Evolutionary conservation across 2,888 invertebrate species (phyloP).

Genomic region (Holacanthella duospinosa): DNA sequence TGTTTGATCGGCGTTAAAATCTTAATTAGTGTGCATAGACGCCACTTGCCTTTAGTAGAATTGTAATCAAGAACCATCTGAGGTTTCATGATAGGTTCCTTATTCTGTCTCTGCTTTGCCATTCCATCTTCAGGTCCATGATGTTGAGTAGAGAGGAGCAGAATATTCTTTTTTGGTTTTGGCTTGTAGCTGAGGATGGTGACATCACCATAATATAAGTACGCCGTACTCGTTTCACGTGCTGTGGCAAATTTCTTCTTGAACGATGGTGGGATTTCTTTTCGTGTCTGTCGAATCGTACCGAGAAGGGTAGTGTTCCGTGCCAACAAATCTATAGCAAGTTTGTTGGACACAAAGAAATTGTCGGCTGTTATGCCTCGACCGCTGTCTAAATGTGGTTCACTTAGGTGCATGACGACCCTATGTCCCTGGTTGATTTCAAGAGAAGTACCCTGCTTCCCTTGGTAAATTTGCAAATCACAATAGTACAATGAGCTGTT

Average conservation of each 20-base stretch:
- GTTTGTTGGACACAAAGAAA: not conserved
- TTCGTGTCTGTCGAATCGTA: not conserved
- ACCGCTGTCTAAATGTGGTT: not conserved
- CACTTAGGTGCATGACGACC: not conserved
- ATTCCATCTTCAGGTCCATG: not conserved
- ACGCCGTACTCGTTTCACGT: too few species aligned
- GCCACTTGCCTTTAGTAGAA: not conserved
- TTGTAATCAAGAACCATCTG: not conserved
- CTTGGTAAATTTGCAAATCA: not conserved
- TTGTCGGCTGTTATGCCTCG: not conserved
- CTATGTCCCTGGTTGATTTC: not conserved
- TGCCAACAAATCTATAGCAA: not conserved
- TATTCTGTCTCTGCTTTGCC: not conserved
- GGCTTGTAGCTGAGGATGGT: not conserved
- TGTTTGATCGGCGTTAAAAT: too few species aligned
- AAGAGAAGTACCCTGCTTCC: not conserved
- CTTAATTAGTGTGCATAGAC: too few species aligned
- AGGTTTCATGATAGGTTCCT: not conserved
- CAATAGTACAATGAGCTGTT: not conserved
- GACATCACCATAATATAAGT: not conserved
- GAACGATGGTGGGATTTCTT: not conserved
- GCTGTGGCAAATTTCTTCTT: not conserved
- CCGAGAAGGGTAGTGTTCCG: not conserved
- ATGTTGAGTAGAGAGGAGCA: too few species aligned
- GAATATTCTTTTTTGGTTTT: not conserved